These are phyloP conservation scores for Cydia strobilella DNA, from an alignment of 1,140 invertebrate genomes.

Conservation along the genomic window DNA sequence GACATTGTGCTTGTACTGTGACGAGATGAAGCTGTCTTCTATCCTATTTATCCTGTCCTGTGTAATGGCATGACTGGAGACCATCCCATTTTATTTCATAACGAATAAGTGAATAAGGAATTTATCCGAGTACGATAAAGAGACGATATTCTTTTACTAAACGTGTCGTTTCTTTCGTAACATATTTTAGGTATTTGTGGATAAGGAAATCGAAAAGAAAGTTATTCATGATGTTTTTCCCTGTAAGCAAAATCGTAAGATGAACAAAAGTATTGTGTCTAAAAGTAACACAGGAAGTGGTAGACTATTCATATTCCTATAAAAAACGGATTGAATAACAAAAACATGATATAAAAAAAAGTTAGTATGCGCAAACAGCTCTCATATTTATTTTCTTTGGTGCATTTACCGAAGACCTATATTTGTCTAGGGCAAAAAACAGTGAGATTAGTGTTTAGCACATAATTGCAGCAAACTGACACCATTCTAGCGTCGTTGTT, in stretches of 20 bases:
- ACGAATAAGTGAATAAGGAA: not conserved
- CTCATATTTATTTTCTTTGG: not conserved
- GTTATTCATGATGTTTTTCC: too few species aligned
- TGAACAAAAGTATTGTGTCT: too few species aligned
- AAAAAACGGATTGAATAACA: too few species aligned
- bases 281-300: too few species aligned
- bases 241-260: too few species aligned
- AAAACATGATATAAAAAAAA: too few species aligned
- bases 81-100: not conserved
- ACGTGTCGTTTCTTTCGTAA: too few species aligned
- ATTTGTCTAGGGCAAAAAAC: conserved; percentile 14
- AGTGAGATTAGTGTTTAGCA: not conserved
- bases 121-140: not conserved
- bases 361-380: too few species aligned
- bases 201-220: too few species aligned
- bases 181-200: too few species aligned
- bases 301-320: too few species aligned
- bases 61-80: not conserved
- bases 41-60: too few species aligned
- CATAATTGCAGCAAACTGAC: conserved; percentile 13
- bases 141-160: not conserved
- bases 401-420: conserved; percentile 10
- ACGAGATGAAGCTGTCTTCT: not conserved
- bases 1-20: not conserved
- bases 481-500: conserved; percentile 13